Evolutionary conservation across 2,797 vertebrate species (phyloP).

Genomic region (Crocodylus rhombifer): DNA sequence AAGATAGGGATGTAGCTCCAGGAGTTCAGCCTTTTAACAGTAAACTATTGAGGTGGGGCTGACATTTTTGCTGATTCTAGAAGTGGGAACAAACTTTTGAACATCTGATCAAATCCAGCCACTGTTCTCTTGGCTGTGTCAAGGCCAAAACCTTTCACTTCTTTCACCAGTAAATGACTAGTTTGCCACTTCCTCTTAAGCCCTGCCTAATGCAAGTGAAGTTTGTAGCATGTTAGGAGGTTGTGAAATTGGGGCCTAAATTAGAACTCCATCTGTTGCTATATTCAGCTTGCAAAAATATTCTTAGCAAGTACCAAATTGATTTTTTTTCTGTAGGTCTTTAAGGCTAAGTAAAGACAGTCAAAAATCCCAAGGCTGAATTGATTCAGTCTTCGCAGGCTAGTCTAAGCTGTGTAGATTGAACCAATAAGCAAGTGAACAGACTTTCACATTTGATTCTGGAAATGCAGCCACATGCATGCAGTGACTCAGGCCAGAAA

Average conservation of each 20-base stretch:
- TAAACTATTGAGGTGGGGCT: not conserved
- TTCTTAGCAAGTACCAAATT: not conserved
- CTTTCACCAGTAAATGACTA: not conserved
- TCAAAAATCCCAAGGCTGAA: too few species aligned
- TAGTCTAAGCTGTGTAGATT: too few species aligned
- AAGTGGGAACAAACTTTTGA: not conserved
- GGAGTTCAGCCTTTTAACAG: not conserved
- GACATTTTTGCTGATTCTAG: not conserved
- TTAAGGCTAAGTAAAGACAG: too few species aligned
- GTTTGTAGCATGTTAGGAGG: not conserved
- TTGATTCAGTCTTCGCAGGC: too few species aligned
- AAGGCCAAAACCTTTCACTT: not conserved
- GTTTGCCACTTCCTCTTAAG: not conserved
- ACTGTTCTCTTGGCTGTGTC: not conserved
- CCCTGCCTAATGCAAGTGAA: not conserved
- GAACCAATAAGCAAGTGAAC: too few species aligned
- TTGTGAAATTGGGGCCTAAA: fast-evolving
- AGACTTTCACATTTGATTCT: too few species aligned
- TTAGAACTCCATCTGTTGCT: not conserved
- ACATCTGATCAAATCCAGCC: not conserved
- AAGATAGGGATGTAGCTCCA: not conserved
- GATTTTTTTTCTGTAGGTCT: not conserved
- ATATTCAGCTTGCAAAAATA: not conserved
- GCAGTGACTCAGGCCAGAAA: too few species aligned
- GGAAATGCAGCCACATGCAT: too few species aligned